These are phyloP conservation scores for Hirtodrosophila alboralis DNA, from an alignment of 2,888 invertebrate species.

Conservation along the genomic window DNA sequence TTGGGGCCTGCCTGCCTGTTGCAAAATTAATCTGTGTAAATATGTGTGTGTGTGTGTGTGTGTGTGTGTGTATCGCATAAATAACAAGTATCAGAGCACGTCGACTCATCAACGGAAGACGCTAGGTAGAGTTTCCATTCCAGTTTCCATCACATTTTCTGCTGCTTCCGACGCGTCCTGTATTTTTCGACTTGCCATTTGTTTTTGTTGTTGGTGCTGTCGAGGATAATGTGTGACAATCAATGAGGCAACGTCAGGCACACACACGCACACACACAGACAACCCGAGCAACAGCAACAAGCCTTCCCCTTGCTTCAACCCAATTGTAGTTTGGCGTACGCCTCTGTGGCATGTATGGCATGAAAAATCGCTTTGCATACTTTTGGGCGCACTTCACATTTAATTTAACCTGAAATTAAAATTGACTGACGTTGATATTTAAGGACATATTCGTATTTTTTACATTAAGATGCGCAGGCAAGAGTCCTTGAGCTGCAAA, in stretches of 20 bases:
- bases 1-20: conserved; percentile 38
- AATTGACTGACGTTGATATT: conserved; percentile 75
- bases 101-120: conserved; percentile 50
- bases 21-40: conserved; percentile 52
- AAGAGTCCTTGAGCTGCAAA: too few relatives aligned
- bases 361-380: conserved; percentile 75
- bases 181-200: conserved; percentile 21
- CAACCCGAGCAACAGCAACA: conserved; percentile 9
- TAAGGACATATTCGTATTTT: conserved; percentile 34
- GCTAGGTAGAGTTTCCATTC: conserved; percentile 36
- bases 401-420: conserved; percentile 70
- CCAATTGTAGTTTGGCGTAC: background rate
- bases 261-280: too few relatives aligned
- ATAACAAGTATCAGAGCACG: conserved; percentile 59
- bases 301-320: background rate
- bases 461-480: conserved; percentile 7
- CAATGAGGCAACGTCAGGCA: conserved; percentile 48
- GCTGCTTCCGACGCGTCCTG: conserved; percentile 37
- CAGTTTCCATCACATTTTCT: conserved; percentile 38
- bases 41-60: conserved; percentile 18
- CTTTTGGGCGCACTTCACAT: conserved; percentile 66
- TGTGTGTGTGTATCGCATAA: conserved; percentile 47
- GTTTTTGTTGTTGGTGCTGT: conserved; percentile 15
- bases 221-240: conserved; percentile 67
- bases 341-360: conserved; percentile 55